Evolutionary conservation across 2,888 invertebrate genomes (phyloP), one percentile per base, ranked within the genome.

Genomic region (Tipula lateralis): DNA sequence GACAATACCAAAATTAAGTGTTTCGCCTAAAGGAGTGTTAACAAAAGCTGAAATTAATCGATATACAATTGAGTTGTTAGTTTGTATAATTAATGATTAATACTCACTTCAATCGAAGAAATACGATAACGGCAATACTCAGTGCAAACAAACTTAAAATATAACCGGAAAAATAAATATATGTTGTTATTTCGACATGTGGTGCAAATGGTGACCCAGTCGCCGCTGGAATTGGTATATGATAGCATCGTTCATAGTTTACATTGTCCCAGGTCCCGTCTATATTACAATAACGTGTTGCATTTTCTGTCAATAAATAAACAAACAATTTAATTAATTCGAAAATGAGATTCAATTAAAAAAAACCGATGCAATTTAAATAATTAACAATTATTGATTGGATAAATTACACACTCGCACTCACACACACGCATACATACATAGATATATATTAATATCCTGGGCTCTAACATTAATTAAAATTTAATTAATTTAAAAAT

Each of bases 71-170:
- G n/a, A n/a, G n/a, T n/a, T n/a, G n/a, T n/a, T n/a, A n/a, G n/a
- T n/a, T n/a, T n/a, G n/a, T n/a, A n/a, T n/a, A n/a, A n/a, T n/a
- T n/a, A n/a, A n/a, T n/a, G n/a, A 32, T 32, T 1, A 2, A 5
- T 86, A 93, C 95, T 94, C 91, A 97, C 97, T 96, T 97, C 92
- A 96, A 97, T 89, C 96, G 95, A 86, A 96, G 91, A 91, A 97
- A 97, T 88, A 97, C 96, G 89, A 94, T 93, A 87, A 97, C 94
- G 50, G 97, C 97, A 85, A 96, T 91, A 85, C 94, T 92, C 85
- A 97, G 92, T n/a, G 95, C 95, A 84, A 95, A 92, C 84, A 97
- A 92, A 87, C 97, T 97, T 87, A 96, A 91, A 84, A 94, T 93
- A 91, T 97, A 97, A 82, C 97, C 97, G 86, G 94, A 92, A 88